Evolutionary conservation across 2,888 invertebrate genomes (phyloP).

Genomic region (Oligia latruncula): DNA sequence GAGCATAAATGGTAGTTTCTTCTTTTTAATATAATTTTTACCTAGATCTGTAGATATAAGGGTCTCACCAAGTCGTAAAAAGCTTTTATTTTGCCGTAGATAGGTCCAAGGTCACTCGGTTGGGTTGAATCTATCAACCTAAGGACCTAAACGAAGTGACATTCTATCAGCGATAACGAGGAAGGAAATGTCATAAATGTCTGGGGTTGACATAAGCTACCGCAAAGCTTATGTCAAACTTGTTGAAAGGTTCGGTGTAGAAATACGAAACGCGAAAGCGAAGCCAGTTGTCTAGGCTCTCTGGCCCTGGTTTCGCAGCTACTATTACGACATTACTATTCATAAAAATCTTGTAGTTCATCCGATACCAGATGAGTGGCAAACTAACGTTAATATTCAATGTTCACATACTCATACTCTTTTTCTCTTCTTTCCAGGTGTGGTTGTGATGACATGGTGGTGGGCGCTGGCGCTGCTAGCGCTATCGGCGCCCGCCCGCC

Average conservation of each 20-base stretch:
- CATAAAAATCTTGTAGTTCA: background rate
- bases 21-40: background rate
- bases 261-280: background rate
- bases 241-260: background rate
- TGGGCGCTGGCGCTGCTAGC: slow-evolving; percentile 88
- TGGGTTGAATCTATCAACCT: background rate
- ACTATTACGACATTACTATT: background rate
- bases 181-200: background rate
- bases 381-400: background rate
- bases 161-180: background rate
- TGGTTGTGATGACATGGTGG: slow-evolving; percentile 91
- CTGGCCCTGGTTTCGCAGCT: background rate
- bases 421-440: slow-evolving; percentile 81
- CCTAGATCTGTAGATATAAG: background rate
- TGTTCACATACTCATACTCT: background rate
- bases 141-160: no score
- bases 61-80: background rate
- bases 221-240: background rate
- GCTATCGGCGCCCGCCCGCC: slow-evolving; percentile 85
- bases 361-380: background rate
- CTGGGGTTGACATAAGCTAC: background rate
- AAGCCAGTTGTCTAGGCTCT: background rate
- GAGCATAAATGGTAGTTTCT: slow-evolving; percentile 7
- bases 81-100: background rate
- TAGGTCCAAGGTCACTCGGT: background rate